Base-by-base conservation (phyloP, 2,888 invertebrate species). In the Aproaerema taeniolella region DNA sequence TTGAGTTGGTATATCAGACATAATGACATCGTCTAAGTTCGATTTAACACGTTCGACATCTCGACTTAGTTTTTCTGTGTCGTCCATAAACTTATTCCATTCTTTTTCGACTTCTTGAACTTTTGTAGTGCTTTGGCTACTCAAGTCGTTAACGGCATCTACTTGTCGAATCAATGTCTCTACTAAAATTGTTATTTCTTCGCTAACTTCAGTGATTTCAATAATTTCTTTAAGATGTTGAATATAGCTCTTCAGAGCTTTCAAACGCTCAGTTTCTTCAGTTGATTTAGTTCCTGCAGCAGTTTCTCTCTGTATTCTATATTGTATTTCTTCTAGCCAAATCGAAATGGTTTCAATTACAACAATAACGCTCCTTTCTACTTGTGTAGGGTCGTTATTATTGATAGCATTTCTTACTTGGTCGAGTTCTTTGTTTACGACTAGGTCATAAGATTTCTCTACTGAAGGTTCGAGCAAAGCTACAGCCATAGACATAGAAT, bases 311-410 rank as follows among this genome's bases (percentile, higher is more conserved):
- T 81, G 92, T 32, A 95, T 92, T 55, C 91, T 90, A 52, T 94
- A 94, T 64, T 95, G 94, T 43, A 95, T 93, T 15, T 93, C 94
- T 77, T 95, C 94, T 30, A 96, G 68, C 94, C 95, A 95, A 9
- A 92, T 91, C 0, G 94, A 93, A 29, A 96, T 92, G 0, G 91
- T 93, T 70, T 95, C 93, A 32, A 95, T 91, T 0, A 94, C 90
- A 13, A 91, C 90, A 7, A 94, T 89, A 8, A 95, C 87, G 29
- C 90, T 91, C 53, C 90, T 91, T 67, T 94, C 93, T 28, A 92
- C 88, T 9, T 88, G 73, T 1, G 78, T 69, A 2, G 87, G 77
- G 61, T 93, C 89, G 26, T 88, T 86, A 45, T 68, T 77, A 34
- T 88, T 78, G 8, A 92, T 79, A 1, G 93, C 91, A 40, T 82